phyloP scores from a whole-genome alignment of 2,113 vertebrate genomes.

The Stercorarius parasiticus region DNA sequence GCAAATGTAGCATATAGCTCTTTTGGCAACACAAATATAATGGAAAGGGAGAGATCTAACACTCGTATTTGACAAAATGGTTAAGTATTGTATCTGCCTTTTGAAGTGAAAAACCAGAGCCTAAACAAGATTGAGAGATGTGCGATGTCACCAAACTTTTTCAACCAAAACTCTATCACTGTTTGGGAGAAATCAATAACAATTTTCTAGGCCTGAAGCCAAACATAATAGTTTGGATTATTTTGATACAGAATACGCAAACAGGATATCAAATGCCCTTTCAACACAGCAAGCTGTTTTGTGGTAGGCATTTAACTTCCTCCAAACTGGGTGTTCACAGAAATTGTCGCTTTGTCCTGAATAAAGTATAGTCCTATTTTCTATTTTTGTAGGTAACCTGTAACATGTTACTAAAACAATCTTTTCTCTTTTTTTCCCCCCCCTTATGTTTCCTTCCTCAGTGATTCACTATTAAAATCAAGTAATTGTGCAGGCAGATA shows the following conservation, averaged over 20 bases:
- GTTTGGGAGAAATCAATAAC: neutral
- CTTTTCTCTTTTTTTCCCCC: neutral
- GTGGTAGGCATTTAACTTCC: conserved; percentile 20
- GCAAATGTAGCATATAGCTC: neutral
- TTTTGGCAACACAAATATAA: neutral
- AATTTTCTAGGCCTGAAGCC: neutral
- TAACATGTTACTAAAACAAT: neutral
- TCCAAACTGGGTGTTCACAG: neutral
- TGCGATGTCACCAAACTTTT: neutral
- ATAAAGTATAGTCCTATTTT: neutral
- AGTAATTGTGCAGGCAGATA: neutral
- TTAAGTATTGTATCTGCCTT: neutral
- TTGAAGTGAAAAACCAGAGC: neutral
- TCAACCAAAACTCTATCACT: neutral
- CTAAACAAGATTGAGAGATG: neutral
- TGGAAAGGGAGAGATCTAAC: neutral
- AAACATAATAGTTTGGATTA: neutral
- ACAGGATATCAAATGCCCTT: conserved; percentile 29
- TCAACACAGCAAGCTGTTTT: neutral
- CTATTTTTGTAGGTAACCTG: neutral
- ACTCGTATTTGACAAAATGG: neutral
- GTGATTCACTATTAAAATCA: neutral
- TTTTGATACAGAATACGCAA: neutral
- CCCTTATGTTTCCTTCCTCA: neutral
- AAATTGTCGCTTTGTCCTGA: neutral